phyloP scores from a whole-genome alignment of 1,140 invertebrate species.

The Drosophila chauvacae region DNA sequence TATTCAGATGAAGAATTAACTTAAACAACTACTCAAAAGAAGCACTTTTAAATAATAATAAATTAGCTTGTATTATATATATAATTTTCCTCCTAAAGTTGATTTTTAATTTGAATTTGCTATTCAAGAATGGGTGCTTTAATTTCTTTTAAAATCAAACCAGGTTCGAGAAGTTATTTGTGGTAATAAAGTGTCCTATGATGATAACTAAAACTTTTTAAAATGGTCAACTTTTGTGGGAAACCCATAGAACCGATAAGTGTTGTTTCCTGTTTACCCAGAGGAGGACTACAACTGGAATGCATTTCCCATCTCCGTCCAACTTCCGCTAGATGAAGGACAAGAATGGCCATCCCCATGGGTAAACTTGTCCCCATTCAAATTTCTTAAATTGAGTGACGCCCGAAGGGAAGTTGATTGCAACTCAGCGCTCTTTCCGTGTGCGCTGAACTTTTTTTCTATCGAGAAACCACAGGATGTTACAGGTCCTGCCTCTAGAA shows the following conservation, averaged over 20 bases:
- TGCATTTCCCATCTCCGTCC: background rate
- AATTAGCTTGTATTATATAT: too few species aligned
- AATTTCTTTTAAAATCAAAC: background rate
- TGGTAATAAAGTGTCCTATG: too few species aligned
- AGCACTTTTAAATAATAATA: too few species aligned
- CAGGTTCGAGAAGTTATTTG: background rate
- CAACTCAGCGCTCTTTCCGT: conserved; percentile 7
- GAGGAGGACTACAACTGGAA: background rate
- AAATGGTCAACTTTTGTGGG: background rate
- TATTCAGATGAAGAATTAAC: too few species aligned
- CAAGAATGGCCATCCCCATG: conserved; percentile 3
- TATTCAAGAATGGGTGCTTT: background rate
- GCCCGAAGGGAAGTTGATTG: conserved; percentile 43
- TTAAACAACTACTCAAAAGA: too few species aligned
- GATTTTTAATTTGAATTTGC: background rate
- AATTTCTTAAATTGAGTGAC: conserved; percentile 49
- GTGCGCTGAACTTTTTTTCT: conserved; percentile 31
- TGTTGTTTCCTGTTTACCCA: conserved; percentile 6
- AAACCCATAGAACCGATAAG: background rate
- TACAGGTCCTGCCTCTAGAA: conserved; percentile 15
- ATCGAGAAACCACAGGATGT: conserved; percentile 30
- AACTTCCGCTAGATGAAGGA: background rate
- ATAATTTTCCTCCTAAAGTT: too few species aligned
- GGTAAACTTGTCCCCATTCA: conserved; percentile 6
- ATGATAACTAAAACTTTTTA: background rate